A percentile compares a stretch with the other conserved stretches of the same genome.
Evolutionary conservation across 1,140 invertebrate genomes (phyloP).

Genomic region (Tyrophagus putrescentiae): DNA sequence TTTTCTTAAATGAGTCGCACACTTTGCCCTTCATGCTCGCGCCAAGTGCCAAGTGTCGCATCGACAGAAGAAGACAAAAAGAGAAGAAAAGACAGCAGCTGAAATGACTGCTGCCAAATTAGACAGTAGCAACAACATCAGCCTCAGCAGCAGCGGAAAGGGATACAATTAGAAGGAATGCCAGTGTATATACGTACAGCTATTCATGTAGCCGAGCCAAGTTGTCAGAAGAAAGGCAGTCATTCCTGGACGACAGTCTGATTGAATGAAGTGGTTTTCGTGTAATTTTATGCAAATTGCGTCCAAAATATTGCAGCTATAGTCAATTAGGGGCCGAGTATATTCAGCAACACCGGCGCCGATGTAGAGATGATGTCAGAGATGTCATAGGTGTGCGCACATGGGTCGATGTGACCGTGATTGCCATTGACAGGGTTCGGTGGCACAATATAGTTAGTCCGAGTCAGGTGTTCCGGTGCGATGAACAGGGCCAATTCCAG

Average conservation of each 20-base stretch:
- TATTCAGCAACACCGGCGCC: too few species aligned
- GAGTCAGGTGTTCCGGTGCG: too few species aligned
- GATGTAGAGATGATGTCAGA: too few species aligned
- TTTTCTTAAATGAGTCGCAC: neutral
- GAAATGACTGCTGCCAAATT: slow-evolving; percentile 11
- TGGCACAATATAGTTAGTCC: too few species aligned
- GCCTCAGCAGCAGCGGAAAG: too few species aligned
- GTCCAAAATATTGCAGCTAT: slow-evolving; percentile 72
- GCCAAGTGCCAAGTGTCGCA: neutral
- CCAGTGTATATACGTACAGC: slow-evolving; percentile 39
- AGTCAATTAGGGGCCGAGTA: neutral
- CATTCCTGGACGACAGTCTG: slow-evolving; percentile 63
- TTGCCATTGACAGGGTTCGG: too few species aligned
- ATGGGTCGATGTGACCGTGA: too few species aligned
- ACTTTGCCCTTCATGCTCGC: neutral
- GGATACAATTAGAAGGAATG: slow-evolving; percentile 9
- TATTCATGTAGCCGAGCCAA: slow-evolving; percentile 98
- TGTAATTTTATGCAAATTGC: slow-evolving; percentile 80
- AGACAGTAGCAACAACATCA: too few species aligned
- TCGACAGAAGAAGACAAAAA: too few species aligned
- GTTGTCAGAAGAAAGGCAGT: slow-evolving; percentile 84
- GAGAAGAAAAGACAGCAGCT: neutral
- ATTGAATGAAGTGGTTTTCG: slow-evolving; percentile 18
- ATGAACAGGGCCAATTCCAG: too few species aligned
- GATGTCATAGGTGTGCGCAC: too few species aligned